Base-by-base conservation (phyloP, 2,888 invertebrate genomes). In the Brenthis hecate region DNA sequence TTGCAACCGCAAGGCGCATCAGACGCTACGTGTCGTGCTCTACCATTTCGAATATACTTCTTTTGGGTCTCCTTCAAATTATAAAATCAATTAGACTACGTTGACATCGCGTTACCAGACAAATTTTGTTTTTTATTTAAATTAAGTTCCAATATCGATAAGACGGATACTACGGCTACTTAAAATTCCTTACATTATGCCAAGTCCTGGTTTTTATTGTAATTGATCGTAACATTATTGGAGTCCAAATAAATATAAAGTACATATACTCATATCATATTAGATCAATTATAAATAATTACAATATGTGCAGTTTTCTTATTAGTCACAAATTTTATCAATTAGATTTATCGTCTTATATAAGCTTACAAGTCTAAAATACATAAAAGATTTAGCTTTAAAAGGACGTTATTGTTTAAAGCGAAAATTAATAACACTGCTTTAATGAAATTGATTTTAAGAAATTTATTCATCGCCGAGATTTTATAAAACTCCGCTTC, bases 401-500 rank as follows among this genome's bases (percentile, higher is more conserved):
- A 51, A 19, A 55, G 4, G 32, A 56, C 56, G 60, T 66, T 28
- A 54, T 28, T 48, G 11, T 56, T 23, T 13, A 13, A 55, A 6
- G 47, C 14, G 8, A 56, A 65, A 69, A 56, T 57, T 57, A 62
- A 57, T 65, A 65, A 51, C 56, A 63, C 50, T 60, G 65, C 43
- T 56, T 64, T 61, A 63, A 66, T 68, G 50, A 61, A 55, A 60
- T 28, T 68, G 28, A 63, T 61, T 70, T 70, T 57, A 58, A 66
- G 48, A 69, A 72, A 72, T 66, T 69, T 66, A 91, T 91, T 91
- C 91, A 91, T 91, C 83, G 82, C 76, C 70, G 80, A 81, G 87
- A 87, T 90, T 90, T 87, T 85, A 87, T 86, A 88, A 89, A 91
- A 87, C 79, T 85, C 83, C 75, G 73, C 87, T 81, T 86, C 81